Conservation (phyloP, 2,888 invertebrate genomes). For the Spisula solida region DNA sequence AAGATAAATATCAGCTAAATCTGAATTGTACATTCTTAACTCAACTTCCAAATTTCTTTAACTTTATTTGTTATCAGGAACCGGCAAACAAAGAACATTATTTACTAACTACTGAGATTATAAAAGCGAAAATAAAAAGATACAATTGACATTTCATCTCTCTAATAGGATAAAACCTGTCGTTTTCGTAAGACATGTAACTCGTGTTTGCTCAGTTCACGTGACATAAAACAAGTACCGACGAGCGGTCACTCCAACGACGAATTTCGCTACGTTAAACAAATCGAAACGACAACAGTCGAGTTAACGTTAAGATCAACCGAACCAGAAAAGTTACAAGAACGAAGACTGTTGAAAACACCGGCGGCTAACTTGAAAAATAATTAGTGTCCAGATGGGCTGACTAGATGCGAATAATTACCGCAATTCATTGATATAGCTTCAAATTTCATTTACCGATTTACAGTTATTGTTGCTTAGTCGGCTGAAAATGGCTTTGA, state of each 20-base stretch:
- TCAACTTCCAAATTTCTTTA: no score
- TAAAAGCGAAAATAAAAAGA: slow-evolving; percentile 4
- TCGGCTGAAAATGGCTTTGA: slow-evolving; percentile 58
- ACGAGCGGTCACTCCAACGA: slow-evolving; percentile 29
- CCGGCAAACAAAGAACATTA: not conserved
- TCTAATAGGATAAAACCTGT: slow-evolving; percentile 40
- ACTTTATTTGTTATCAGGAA: not conserved
- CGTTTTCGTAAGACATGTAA: slow-evolving; percentile 10
- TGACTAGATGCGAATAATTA: slow-evolving; percentile 66
- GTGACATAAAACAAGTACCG: slow-evolving; percentile 40
- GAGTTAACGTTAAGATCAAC: slow-evolving; percentile 22
- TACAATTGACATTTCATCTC: not conserved
- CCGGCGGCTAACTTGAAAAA: slow-evolving; percentile 49
- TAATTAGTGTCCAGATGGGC: slow-evolving; percentile 68
- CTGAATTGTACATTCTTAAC: no score
- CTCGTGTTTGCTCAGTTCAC: slow-evolving; percentile 34
- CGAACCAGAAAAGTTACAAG: slow-evolving; percentile 56
- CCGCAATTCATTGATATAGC: slow-evolving; percentile 63
- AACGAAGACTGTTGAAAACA: slow-evolving; percentile 34
- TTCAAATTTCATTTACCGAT: slow-evolving; percentile 73
- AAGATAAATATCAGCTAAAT: no score
- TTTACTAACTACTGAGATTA: not conserved
- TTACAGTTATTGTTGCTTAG: slow-evolving; percentile 70
- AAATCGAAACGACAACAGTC: slow-evolving; percentile 40
- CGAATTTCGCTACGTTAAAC: slow-evolving; percentile 60